Evolutionary conservation across 1,140 invertebrate species (phyloP).

Genomic region (Cherax destructor): DNA sequence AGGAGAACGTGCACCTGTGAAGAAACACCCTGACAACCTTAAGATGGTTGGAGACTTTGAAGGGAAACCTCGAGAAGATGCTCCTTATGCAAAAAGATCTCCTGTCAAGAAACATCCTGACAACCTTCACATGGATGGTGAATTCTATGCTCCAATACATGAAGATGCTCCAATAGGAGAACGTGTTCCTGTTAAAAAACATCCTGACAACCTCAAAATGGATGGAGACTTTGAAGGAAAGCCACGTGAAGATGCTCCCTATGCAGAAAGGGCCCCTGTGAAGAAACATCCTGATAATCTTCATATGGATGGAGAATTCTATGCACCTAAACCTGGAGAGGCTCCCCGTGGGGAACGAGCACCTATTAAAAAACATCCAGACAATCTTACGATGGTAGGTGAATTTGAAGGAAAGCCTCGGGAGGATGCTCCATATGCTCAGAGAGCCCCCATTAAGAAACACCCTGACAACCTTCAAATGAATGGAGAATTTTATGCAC

Average conservation of each 20-base stretch:
- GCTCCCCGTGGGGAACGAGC: conserved; percentile 17
- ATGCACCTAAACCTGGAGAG: not conserved
- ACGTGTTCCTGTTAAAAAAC: conserved; percentile 30
- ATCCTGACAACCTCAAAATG: conserved; percentile 34
- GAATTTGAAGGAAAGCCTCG: conserved; percentile 72
- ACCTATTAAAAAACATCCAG: conserved; percentile 28
- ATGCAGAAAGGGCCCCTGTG: conserved; percentile 9
- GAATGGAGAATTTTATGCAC: conserved; percentile 48
- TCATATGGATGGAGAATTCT: conserved; percentile 35
- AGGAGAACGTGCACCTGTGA: conserved; percentile 29
- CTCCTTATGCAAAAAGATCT: conserved; percentile 76
- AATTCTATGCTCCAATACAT: not conserved
- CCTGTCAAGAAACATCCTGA: conserved; percentile 72
- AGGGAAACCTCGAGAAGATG: conserved; percentile 75
- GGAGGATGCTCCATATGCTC: conserved; percentile 38
- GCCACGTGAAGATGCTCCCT: conserved; percentile 1
- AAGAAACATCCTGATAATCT: conserved; percentile 46
- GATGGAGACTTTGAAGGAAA: conserved; percentile 23
- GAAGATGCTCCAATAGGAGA: conserved; percentile 23
- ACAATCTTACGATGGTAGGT: conserved; percentile 25
- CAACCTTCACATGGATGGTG: conserved; percentile 38
- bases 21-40: conserved; percentile 42
- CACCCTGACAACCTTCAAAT: conserved; percentile 47
- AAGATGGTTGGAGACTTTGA: conserved; percentile 48
- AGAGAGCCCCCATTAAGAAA: conserved; percentile 37